phyloP scores from a whole-genome alignment of 2,888 invertebrate genomes.

The Rhamphomyia laevipes region DNA sequence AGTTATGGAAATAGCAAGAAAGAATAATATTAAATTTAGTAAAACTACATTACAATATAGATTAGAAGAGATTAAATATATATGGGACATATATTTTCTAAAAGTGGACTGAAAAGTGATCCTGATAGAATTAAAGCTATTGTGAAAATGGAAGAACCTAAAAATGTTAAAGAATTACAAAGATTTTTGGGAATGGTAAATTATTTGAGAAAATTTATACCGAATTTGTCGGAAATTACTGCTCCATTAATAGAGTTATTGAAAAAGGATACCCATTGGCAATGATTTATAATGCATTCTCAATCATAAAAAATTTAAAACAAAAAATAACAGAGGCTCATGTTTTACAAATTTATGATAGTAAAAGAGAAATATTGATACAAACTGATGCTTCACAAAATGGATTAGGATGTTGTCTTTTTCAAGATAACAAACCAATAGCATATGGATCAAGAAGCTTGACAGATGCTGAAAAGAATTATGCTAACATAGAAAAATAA shows the following conservation, averaged over 20 bases:
- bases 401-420: slow-evolving; percentile 12
- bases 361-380: slow-evolving; percentile 7
- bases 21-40: slow-evolving; percentile 24
- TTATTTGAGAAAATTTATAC: slow-evolving; percentile 12
- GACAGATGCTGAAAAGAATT: slow-evolving; percentile 10
- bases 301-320: slow-evolving; percentile 4
- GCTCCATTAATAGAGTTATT: slow-evolving; percentile 11
- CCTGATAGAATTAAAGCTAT: slow-evolving; percentile 9
- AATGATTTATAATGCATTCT: slow-evolving; percentile 8
- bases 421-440: slow-evolving; percentile 14
- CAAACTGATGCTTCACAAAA: slow-evolving; percentile 14
- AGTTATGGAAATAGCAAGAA: slow-evolving; percentile 18
- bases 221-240: slow-evolving; percentile 11
- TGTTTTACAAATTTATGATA: slow-evolving; percentile 10
- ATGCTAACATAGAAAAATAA: slow-evolving; percentile 16
- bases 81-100: slow-evolving; percentile 16
- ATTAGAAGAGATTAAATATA: slow-evolving; percentile 19
- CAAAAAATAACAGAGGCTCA: slow-evolving; percentile 8
- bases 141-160: not conserved
- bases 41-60: slow-evolving; percentile 13
- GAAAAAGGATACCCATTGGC: too few species aligned
- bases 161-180: slow-evolving; percentile 9
- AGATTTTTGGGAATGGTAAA: slow-evolving; percentile 14
- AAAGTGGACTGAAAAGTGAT: slow-evolving; percentile 9
- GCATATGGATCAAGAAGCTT: slow-evolving; percentile 11